These are phyloP conservation scores for Campylomormyrus tamandua DNA, from an alignment of 2,113 vertebrate species.

Conservation along the genomic window DNA sequence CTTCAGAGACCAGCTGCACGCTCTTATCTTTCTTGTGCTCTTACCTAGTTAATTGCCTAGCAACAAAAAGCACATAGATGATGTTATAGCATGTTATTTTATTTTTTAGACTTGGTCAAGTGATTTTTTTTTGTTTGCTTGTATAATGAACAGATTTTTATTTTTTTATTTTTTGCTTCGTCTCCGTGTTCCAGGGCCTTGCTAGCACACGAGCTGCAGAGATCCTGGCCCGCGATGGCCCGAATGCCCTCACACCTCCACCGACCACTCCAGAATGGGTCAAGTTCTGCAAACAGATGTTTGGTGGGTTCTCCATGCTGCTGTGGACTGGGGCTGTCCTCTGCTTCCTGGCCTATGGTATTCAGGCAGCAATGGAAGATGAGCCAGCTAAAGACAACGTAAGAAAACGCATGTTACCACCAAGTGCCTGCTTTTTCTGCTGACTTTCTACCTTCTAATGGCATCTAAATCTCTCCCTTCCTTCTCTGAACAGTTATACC, in stretches of 20 bases:
- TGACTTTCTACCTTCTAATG: slow-evolving; percentile 12
- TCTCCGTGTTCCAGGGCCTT: slow-evolving; percentile 49
- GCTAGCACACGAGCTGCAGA: slow-evolving; percentile 61
- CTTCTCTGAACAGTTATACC: slow-evolving; percentile 49
- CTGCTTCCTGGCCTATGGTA: slow-evolving; percentile 68
- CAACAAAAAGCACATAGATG: neutral
- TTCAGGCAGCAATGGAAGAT: slow-evolving; percentile 64
- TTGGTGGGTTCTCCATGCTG: slow-evolving; percentile 71
- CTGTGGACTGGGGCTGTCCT: slow-evolving; percentile 71
- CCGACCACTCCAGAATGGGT: slow-evolving; percentile 73
- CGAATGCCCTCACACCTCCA: slow-evolving; percentile 67
- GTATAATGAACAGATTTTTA: neutral
- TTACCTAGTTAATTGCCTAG: neutral
- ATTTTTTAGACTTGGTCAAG: neutral
- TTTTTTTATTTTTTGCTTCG: neutral
- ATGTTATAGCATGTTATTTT: too few species aligned
- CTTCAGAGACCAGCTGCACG: neutral
- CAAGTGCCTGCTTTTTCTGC: neutral
- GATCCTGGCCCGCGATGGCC: slow-evolving; percentile 64
- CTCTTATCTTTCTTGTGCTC: neutral
- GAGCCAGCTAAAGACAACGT: slow-evolving; percentile 67
- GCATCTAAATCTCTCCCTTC: neutral
- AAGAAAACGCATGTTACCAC: slow-evolving; percentile 31
- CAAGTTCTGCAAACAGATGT: slow-evolving; percentile 74
- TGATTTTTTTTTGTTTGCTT: neutral